A percentile compares a stretch with the other conserved stretches of the same genome.
These are phyloP conservation scores for Brachylomia viminalis DNA, from an alignment of 2,888 invertebrate genomes.

Conservation along the genomic window DNA sequence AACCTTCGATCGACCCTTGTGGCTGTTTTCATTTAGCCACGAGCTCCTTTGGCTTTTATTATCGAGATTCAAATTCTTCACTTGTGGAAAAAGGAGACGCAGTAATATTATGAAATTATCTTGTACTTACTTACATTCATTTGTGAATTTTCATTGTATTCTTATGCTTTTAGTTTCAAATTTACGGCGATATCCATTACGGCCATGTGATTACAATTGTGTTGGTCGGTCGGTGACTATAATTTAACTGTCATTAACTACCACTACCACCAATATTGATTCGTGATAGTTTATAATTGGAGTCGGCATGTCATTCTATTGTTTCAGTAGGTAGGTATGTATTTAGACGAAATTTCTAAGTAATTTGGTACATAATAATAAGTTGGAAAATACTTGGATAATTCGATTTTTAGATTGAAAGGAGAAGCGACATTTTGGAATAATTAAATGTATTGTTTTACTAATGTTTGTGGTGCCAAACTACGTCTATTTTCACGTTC, in stretches of 20 bases:
- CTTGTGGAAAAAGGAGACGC: neutral
- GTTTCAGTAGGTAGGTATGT: neutral
- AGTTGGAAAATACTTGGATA: neutral
- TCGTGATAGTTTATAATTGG: slow-evolving; percentile 19
- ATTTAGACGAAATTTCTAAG: neutral
- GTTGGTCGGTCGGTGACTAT: neutral
- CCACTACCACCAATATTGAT: slow-evolving; percentile 28
- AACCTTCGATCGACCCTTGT: too few relatives aligned
- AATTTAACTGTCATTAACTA: slow-evolving; percentile 20
- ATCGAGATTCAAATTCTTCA: too few relatives aligned
- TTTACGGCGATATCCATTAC: slow-evolving; percentile 13
- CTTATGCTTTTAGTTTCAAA: neutral
- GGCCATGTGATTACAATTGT: neutral
- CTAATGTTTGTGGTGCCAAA: neutral
- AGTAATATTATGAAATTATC: neutral
- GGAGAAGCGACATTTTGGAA: neutral
- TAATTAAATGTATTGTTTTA: neutral
- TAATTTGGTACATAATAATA: neutral
- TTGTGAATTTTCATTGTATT: neutral
- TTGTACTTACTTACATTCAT: too few relatives aligned
- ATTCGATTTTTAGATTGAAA: neutral
- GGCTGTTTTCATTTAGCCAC: too few relatives aligned
- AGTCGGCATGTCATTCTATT: slow-evolving; percentile 13
- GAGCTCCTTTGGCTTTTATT: too few relatives aligned
- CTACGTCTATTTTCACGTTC: neutral